These are phyloP conservation scores for Baryphthengus martii DNA, from an alignment of 2,113 vertebrate genomes.

Conservation along the genomic window DNA sequence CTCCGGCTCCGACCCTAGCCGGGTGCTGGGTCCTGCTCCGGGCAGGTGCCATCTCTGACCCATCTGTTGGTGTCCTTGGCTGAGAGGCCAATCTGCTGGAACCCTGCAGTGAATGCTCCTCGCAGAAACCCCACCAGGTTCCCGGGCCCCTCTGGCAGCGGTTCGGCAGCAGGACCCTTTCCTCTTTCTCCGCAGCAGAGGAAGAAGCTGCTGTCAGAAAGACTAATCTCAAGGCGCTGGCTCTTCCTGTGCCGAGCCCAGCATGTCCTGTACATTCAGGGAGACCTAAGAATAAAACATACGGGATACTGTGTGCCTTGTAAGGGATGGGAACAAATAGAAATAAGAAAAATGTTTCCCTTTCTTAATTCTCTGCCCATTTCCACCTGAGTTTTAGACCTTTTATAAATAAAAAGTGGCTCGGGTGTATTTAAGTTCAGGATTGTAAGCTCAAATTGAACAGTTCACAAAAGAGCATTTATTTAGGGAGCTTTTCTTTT, in stretches of 20 bases:
- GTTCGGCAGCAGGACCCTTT: neutral
- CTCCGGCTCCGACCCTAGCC: neutral
- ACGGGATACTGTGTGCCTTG: neutral
- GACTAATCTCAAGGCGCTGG: constrained; percentile 47
- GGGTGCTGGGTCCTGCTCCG: neutral
- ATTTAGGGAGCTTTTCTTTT: neutral
- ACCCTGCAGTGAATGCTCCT: neutral
- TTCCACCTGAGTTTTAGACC: neutral
- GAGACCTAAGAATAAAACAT: constrained; percentile 29
- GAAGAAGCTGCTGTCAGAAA: constrained; percentile 52
- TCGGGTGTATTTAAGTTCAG: neutral
- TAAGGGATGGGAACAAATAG: neutral
- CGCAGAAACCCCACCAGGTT: neutral
- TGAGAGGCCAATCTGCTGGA: neutral
- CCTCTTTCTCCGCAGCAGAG: constrained; percentile 30
- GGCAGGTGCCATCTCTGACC: rapidly evolving
- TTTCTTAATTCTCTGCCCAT: neutral
- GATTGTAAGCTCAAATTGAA: neutral
- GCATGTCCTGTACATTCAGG: constrained; percentile 36
- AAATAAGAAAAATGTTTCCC: neutral
- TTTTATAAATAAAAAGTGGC: neutral
- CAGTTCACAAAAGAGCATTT: rapidly evolving
- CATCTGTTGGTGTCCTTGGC: neutral
- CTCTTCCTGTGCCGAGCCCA: constrained; percentile 43
- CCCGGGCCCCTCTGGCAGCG: neutral